These are phyloP conservation scores for Dromaius novaehollandiae DNA, from an alignment of 2,113 vertebrate genomes.

Conservation along the genomic window DNA sequence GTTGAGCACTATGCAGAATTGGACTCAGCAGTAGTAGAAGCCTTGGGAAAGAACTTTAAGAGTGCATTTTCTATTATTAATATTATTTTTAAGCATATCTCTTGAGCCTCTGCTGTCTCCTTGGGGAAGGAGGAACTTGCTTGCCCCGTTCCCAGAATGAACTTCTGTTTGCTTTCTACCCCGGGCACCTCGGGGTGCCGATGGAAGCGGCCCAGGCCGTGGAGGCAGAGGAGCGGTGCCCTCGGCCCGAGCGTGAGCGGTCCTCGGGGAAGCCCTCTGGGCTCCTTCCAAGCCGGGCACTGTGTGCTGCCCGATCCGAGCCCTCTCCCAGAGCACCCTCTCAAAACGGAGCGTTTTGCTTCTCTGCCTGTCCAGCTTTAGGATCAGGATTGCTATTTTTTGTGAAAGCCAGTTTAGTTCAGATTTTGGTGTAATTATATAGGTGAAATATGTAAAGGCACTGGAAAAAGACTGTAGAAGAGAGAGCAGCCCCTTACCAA, in stretches of 20 bases:
- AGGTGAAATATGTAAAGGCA: background rate
- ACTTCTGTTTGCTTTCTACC: background rate
- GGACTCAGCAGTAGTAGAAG: background rate
- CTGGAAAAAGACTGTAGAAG: background rate
- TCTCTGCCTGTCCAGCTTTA: background rate
- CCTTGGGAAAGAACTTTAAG: background rate
- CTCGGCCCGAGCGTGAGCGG: background rate
- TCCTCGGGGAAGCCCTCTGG: background rate
- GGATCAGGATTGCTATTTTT: background rate
- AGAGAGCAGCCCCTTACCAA: background rate
- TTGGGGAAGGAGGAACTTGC: background rate
- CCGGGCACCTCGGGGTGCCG: background rate
- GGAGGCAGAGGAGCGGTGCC: background rate
- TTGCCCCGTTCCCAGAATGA: background rate
- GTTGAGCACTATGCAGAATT: background rate
- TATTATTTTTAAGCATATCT: background rate
- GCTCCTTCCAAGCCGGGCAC: background rate
- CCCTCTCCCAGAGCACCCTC: background rate
- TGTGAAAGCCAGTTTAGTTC: background rate
- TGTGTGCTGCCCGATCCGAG: background rate
- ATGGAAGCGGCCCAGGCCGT: background rate
- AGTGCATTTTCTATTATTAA: background rate
- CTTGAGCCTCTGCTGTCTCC: background rate
- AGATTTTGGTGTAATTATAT: background rate
- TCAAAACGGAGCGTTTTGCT: background rate